Evolutionary conservation across 2,888 invertebrate genomes (phyloP).

Genomic region (Neoaliturus tenellus): DNA sequence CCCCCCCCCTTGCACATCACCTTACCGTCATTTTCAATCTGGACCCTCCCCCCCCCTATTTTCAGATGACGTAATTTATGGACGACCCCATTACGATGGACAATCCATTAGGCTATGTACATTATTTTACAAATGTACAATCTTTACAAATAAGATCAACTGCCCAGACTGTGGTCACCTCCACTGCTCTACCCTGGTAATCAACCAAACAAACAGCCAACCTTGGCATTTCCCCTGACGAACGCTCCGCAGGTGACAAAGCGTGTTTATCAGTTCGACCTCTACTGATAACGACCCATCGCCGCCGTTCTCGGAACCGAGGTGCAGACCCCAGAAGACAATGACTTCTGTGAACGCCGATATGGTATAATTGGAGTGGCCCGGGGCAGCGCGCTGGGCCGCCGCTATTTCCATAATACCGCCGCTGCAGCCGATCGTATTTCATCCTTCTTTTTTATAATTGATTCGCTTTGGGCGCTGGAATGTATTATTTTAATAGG

Average conservation of each 20-base stretch:
- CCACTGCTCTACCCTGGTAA: too few species aligned
- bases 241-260: slow-evolving; percentile 9
- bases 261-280: slow-evolving; percentile 6
- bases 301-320: slow-evolving; percentile 5
- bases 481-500: slow-evolving; percentile 49
- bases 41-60: too few species aligned
- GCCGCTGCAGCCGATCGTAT: slow-evolving; percentile 40
- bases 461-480: slow-evolving; percentile 10
- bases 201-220: neutral
- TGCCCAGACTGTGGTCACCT: too few species aligned
- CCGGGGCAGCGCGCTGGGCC: neutral
- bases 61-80: too few species aligned
- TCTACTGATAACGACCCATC: slow-evolving; percentile 33
- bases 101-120: too few species aligned
- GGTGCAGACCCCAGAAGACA: slow-evolving; percentile 17
- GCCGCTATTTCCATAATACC: slow-evolving; percentile 48
- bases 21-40: too few species aligned
- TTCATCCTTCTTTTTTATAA: slow-evolving; percentile 47
- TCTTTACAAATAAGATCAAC: too few species aligned
- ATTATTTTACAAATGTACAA: too few species aligned
- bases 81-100: too few species aligned
- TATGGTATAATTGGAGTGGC: slow-evolving; percentile 38
- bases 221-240: neutral
- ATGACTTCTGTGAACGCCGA: slow-evolving; percentile 51
- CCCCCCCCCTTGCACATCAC: too few species aligned